Evolutionary conservation across 2,888 invertebrate genomes (phyloP).

Genomic region (Desoria tigrina): DNA sequence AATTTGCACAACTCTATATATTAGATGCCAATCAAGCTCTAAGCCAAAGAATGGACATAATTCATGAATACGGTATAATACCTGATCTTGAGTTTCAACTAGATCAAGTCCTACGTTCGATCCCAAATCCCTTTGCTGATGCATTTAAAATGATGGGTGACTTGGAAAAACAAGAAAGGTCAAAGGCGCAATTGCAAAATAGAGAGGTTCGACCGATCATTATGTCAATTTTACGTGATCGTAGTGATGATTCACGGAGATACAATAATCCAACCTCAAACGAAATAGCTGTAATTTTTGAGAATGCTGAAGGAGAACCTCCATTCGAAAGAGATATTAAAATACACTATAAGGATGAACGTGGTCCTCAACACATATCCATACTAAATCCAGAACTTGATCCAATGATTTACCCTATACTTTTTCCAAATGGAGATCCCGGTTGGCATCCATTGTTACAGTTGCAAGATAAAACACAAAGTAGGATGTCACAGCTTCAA

Average conservation of each 20-base stretch:
- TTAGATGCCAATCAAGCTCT: constrained; percentile 28
- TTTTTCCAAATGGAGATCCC: constrained; percentile 49
- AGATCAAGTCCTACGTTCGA: not conserved
- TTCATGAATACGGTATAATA: no score
- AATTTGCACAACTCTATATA: constrained; percentile 32
- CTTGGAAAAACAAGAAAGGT: constrained; percentile 27
- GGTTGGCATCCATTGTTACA: constrained; percentile 42
- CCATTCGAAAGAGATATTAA: constrained; percentile 46
- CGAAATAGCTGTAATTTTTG: constrained; percentile 46
- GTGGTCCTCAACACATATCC: constrained; percentile 16
- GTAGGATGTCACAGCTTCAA: constrained; percentile 23
- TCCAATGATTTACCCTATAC: constrained; percentile 49
- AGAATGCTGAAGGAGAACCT: constrained; percentile 40
- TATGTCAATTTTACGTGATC: constrained; percentile 15
- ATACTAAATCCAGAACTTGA: constrained; percentile 45
- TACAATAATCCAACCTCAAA: constrained; percentile 44
- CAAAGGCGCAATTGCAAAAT: constrained; percentile 5
- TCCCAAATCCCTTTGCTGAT: constrained; percentile 37
- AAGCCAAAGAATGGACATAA: constrained; percentile 12
- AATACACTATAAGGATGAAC: constrained; percentile 17
- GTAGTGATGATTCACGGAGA: constrained; percentile 28
- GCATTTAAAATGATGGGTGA: constrained; percentile 48
- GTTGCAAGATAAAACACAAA: not conserved
- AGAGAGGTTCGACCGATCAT: not conserved
- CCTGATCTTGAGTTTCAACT: not conserved